Percentiles rank a stretch among this genome's conserved stretches.
Conservation (phyloP, 2,888 invertebrate genomes). For the Dioctria linearis region DNA sequence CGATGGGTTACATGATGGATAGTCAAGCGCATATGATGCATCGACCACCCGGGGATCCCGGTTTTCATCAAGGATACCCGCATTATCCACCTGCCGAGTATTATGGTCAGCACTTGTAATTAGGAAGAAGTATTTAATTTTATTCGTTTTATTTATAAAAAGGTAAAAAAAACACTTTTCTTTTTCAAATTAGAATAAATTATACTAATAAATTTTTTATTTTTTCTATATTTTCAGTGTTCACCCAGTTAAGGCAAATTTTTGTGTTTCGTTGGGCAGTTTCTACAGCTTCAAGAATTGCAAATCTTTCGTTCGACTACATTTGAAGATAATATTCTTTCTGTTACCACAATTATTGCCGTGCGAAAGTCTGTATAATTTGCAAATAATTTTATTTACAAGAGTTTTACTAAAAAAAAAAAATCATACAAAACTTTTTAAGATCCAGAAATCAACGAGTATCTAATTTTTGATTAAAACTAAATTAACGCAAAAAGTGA, state of each 20-base stretch:
- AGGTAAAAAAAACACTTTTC: constrained; percentile 26
- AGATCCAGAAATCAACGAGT: constrained; percentile 36
- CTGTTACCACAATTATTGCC: constrained; percentile 20
- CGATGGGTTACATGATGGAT: constrained; percentile 99
- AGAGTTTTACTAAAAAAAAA: constrained; percentile 10
- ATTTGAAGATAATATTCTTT: constrained; percentile 6
- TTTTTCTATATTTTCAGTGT: constrained; percentile 41
- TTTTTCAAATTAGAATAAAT: not conserved
- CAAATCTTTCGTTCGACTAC: not conserved
- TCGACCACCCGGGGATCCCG: constrained; percentile 92
- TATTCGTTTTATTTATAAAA: constrained; percentile 44
- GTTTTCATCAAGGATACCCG: constrained; percentile 93
- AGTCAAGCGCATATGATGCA: constrained; percentile 97
- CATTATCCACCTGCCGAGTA: constrained; percentile 93
- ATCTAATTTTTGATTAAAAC: constrained; percentile 25
- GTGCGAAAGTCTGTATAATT: constrained; percentile 14
- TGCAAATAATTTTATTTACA: constrained; percentile 10
- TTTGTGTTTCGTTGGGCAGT: constrained; percentile 37
- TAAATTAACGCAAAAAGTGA: constrained; percentile 10
- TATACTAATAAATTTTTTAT: not conserved
- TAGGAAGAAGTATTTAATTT: constrained; percentile 59
- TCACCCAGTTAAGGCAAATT: constrained; percentile 47
- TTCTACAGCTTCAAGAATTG: not conserved
- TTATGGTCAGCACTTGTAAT: constrained; percentile 95
- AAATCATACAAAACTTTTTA: constrained; percentile 17